A percentile compares a stretch with the other conserved stretches of the same genome.
phyloP scores from a whole-genome alignment of 1,140 invertebrate genomes.

The Anastrepha obliqua region DNA sequence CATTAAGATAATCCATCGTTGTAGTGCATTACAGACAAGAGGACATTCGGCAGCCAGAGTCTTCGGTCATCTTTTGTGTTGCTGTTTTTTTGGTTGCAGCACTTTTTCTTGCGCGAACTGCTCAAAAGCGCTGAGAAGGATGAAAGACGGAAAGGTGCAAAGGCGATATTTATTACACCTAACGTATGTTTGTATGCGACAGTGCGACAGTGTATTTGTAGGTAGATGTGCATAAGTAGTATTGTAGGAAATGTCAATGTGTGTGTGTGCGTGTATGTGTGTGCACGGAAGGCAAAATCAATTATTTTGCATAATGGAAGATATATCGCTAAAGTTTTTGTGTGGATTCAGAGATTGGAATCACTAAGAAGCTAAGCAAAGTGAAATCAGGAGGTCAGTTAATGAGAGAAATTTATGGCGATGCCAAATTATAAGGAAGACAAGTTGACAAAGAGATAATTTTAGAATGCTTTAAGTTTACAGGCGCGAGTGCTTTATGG shows the following conservation, averaged over 20 bases:
- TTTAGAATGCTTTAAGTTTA: no score
- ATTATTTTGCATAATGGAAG: background rate
- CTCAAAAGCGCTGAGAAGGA: background rate
- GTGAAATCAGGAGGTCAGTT: background rate
- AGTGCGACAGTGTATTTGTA: background rate
- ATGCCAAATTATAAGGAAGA: no score
- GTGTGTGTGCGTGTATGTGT: background rate
- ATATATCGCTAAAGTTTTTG: background rate
- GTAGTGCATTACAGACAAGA: background rate
- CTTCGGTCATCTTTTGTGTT: background rate
- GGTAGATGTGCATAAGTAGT: background rate
- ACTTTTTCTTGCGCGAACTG: background rate
- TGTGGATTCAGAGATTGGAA: background rate
- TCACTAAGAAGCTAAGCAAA: background rate
- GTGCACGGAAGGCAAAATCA: background rate
- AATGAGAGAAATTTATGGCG: background rate
- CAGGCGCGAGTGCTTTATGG: no score
- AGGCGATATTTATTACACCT: conserved; percentile 6
- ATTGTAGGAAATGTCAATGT: background rate
- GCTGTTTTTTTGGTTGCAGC: background rate
- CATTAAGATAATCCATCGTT: conserved; percentile 47
- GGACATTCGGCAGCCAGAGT: background rate
- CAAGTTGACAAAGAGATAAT: no score
- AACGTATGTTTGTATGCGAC: background rate
- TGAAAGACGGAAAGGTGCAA: background rate